Evolutionary conservation across 2,113 vertebrate genomes (phyloP).

Genomic region (Melanostigma gelatinosum): DNA sequence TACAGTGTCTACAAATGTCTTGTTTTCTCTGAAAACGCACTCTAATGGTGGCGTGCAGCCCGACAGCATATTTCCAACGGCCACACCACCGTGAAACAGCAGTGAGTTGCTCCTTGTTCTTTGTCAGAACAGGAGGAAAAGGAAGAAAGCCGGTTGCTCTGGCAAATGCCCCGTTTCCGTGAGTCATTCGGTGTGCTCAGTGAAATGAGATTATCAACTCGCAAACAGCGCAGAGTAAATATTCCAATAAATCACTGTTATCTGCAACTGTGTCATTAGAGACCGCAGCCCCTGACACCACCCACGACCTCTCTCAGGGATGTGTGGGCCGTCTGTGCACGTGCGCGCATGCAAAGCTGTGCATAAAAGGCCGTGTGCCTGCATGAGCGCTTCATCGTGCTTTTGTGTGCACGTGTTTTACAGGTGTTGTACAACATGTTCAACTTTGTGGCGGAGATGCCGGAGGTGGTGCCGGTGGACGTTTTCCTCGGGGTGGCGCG

Average conservation of each 20-base stretch:
- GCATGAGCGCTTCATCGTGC: background rate
- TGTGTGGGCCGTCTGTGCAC: background rate
- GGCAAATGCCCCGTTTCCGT: conserved; percentile 7
- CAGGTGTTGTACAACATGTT: conserved; percentile 98
- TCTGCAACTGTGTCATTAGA: conserved; percentile 33
- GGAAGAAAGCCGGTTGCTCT: background rate
- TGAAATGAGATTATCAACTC: conserved; percentile 49
- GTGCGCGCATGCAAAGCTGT: background rate
- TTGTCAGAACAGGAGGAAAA: background rate
- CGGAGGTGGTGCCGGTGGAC: conserved; percentile 89
- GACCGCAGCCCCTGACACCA: conserved; percentile 25
- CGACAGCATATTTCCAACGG: no score
- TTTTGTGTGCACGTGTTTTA: background rate
- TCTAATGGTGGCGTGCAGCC: background rate
- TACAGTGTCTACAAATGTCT: background rate
- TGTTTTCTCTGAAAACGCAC: background rate
- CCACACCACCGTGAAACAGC: background rate
- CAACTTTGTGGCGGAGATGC: conserved; percentile 93
- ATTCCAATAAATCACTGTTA: conserved; percentile 52
- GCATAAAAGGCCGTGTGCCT: background rate
- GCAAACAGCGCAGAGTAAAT: conserved; percentile 64
- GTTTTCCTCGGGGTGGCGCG: conserved; percentile 91
- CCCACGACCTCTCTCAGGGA: conserved; percentile 18
- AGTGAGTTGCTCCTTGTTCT: background rate
- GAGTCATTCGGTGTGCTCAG: conserved; percentile 23